phyloP scores from a whole-genome alignment of 2,113 vertebrate genomes.

The Cephalopterus ornatus region DNA sequence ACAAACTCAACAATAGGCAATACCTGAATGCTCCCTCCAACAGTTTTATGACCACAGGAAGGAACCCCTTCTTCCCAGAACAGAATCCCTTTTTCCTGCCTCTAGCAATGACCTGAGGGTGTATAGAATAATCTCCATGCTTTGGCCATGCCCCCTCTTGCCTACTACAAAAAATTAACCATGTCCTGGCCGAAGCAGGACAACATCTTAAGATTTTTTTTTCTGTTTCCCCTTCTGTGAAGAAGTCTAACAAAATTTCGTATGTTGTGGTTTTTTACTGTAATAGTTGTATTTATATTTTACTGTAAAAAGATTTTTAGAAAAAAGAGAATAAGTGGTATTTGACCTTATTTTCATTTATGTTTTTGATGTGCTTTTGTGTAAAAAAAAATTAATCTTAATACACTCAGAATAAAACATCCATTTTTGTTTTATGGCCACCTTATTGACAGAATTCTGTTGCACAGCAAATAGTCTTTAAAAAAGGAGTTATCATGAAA shows the following conservation, averaged over 20 bases:
- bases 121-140: too few relatives aligned
- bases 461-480: accelerated
- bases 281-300: neutral
- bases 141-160: too few relatives aligned
- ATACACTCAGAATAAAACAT: neutral
- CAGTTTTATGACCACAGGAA: too few relatives aligned
- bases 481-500: neutral
- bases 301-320: neutral
- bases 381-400: neutral
- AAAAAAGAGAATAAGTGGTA: neutral
- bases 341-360: neutral
- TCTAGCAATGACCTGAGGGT: too few relatives aligned
- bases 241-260: neutral
- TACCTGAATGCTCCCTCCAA: too few relatives aligned
- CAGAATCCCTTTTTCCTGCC: too few relatives aligned
- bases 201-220: neutral
- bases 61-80: too few relatives aligned
- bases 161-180: neutral
- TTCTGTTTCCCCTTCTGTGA: neutral
- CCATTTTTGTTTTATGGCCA: neutral
- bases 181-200: neutral
- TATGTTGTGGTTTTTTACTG: neutral
- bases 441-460: neutral
- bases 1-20: neutral
- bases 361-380: neutral